These are phyloP conservation scores for Zaprionus nigranus DNA, from an alignment of 1,140 invertebrate species.

Conservation along the genomic window DNA sequence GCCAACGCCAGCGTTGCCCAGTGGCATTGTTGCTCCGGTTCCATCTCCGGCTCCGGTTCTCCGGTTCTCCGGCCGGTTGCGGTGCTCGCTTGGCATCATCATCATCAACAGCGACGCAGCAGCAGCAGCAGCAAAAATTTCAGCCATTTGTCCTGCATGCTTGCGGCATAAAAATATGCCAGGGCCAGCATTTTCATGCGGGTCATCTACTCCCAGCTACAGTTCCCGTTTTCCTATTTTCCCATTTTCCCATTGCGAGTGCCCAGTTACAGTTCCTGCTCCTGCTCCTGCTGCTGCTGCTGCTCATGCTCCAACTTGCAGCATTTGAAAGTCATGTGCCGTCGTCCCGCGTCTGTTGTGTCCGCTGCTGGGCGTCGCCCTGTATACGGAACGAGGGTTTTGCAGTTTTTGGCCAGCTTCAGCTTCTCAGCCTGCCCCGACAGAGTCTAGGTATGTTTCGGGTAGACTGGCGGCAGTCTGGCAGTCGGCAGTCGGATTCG, in stretches of 20 bases:
- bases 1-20: conserved; percentile 29
- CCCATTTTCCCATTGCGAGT: not conserved
- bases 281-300: conserved; percentile 12
- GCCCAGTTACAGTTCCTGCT: conserved; percentile 22
- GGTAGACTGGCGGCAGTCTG: conserved; percentile 24
- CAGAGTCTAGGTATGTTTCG: conserved; percentile 52
- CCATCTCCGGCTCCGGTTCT: not conserved
- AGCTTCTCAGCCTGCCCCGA: conserved; percentile 34
- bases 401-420: conserved; percentile 38
- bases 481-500: conserved; percentile 29
- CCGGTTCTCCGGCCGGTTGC: conserved; percentile 9
- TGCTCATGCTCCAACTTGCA: conserved; percentile 28
- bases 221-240: conserved; percentile 28
- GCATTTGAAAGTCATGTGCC: conserved; percentile 71
- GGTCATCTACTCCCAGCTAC: conserved; percentile 69
- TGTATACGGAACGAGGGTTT: conserved; percentile 52
- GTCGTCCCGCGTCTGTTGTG: conserved; percentile 6
- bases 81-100: conserved; percentile 52
- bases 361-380: conserved; percentile 12
- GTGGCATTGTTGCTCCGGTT: conserved; percentile 45
- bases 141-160: conserved; percentile 82
- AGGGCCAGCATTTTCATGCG: conserved; percentile 82
- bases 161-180: conserved; percentile 83
- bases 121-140: conserved; percentile 79
- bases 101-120: conserved; percentile 67